Evolutionary conservation across 2,113 vertebrate genomes (phyloP).

Genomic region (Dinomys branickii): DNA sequence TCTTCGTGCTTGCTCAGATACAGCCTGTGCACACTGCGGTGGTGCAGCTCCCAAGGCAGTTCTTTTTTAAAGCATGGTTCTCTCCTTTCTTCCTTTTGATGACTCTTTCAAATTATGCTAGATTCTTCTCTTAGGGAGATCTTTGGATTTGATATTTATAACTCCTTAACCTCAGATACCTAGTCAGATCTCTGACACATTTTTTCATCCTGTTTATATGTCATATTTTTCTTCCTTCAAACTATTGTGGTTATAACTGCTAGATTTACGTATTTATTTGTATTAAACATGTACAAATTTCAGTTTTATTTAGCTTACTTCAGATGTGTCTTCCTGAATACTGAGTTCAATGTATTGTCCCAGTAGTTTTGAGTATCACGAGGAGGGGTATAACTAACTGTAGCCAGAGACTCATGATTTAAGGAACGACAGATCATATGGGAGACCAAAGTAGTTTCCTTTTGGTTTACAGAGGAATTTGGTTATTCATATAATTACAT

Average conservation of each 20-base stretch:
- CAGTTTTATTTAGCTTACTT: not conserved
- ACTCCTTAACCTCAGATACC: not conserved
- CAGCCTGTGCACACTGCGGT: not conserved
- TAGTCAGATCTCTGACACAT: not conserved
- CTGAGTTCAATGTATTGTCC: constrained; percentile 18
- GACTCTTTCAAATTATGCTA: constrained; percentile 5
- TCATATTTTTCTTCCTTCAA: constrained; percentile 60
- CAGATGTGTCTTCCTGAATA: not conserved
- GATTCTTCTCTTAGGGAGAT: not conserved
- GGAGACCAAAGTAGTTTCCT: constrained; percentile 6
- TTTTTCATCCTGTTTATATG: constrained; percentile 23
- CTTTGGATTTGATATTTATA: constrained; percentile 38
- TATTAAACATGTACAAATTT: constrained; percentile 35
- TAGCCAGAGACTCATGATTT: not conserved
- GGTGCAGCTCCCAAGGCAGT: not conserved
- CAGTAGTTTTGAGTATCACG: not conserved
- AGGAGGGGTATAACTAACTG: not conserved
- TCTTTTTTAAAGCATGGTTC: constrained; percentile 17
- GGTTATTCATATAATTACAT: constrained; percentile 32
- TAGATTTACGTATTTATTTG: not conserved
- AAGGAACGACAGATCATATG: not conserved
- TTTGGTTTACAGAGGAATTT: constrained; percentile 52
- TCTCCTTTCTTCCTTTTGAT: constrained; percentile 6
- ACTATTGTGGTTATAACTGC: constrained; percentile 3
- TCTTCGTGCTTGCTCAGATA: not conserved